Base-by-base conservation (phyloP, 2,113 vertebrate species). In the Pardalotus punctatus region DNA sequence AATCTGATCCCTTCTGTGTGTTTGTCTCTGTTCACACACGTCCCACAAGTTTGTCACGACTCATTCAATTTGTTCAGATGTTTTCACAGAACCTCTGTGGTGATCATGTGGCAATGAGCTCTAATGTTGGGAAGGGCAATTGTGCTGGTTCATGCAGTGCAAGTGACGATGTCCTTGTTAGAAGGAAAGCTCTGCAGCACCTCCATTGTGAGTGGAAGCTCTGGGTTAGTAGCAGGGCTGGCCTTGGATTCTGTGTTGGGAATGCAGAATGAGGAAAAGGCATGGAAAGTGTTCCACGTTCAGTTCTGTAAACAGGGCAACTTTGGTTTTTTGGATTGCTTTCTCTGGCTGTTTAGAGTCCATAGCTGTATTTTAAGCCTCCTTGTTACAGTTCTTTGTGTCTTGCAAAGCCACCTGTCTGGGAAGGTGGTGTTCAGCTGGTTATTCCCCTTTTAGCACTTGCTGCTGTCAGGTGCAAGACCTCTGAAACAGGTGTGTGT, bases 131-230 rank as follows among this genome's bases (percentile, higher is more conserved):
- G 83, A 82, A 28, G 28, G 86, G 40, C 69, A 57, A 10, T 70
- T 86, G 50, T 94, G 70, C 76, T 96, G 88, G 79, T 81, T 96
- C 77, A 20, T 62, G 36, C 56, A 88, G 29, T 42, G 6, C 18
- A 21, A 57, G 57, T 2, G 3, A 53, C 57, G 42, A 56, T 36
- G 10, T 88, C 82, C 84, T 81, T 87, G 86, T 88, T 79, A 36
- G 91, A 77, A 28, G 38, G 23, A 61, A 61, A 53, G 38, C 47
- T 5, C 54, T 77, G 62, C 81, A 38, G 22, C 67, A 14, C 22
- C 21, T 36, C 27, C 48, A 27, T 94, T 97, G 90, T 86, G n/a
- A 19, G 70, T 53, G 67, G 93, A 94, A 91, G 83, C 79, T 96
- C 94, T 96, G 11, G 14, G 57, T 96, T 96, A 79, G 67, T 29